Percentiles rank a stretch among this genome's conserved stretches.
Conservation (phyloP, 2,113 vertebrate species). For the Opisthocomus hoazin region DNA sequence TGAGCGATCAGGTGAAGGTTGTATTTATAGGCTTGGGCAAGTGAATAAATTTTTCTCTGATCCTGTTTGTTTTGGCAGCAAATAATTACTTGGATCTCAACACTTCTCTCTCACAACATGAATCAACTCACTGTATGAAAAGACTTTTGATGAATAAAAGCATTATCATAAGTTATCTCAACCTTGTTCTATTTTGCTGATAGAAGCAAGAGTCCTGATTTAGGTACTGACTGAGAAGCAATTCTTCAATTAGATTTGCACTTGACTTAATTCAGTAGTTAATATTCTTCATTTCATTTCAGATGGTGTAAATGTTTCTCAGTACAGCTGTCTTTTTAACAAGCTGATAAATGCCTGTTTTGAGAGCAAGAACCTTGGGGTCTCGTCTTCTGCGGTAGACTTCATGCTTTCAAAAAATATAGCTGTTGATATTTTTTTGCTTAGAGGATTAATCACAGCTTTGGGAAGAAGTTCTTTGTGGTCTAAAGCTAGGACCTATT, state of each 20-base stretch:
- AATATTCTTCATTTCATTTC: slow-evolving; percentile 54
- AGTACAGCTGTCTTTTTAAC: slow-evolving; percentile 80
- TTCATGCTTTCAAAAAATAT: slow-evolving; percentile 86
- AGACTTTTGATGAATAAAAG: not conserved
- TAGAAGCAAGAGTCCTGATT: not conserved
- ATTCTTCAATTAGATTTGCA: not conserved
- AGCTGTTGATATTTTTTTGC: slow-evolving; percentile 71
- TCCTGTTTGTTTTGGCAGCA: not conserved
- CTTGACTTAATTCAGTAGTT: not conserved
- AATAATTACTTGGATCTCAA: not conserved
- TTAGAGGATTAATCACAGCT: slow-evolving; percentile 83
- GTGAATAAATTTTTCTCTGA: not conserved
- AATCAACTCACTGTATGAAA: not conserved
- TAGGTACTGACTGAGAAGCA: not conserved
- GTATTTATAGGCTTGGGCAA: not conserved
- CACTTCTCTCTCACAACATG: not conserved
- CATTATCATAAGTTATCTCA: not conserved
- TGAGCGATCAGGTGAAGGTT: not conserved
- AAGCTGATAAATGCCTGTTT: slow-evolving; percentile 80
- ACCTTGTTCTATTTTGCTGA: not conserved
- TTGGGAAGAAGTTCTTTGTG: slow-evolving; percentile 87
- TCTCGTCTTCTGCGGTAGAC: slow-evolving; percentile 81
- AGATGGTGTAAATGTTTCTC: slow-evolving; percentile 74
- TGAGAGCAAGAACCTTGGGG: slow-evolving; percentile 77
- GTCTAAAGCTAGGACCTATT: slow-evolving; percentile 85